Evolutionary conservation across 2,888 invertebrate species (phyloP).

Genomic region (Amiota mariae): DNA sequence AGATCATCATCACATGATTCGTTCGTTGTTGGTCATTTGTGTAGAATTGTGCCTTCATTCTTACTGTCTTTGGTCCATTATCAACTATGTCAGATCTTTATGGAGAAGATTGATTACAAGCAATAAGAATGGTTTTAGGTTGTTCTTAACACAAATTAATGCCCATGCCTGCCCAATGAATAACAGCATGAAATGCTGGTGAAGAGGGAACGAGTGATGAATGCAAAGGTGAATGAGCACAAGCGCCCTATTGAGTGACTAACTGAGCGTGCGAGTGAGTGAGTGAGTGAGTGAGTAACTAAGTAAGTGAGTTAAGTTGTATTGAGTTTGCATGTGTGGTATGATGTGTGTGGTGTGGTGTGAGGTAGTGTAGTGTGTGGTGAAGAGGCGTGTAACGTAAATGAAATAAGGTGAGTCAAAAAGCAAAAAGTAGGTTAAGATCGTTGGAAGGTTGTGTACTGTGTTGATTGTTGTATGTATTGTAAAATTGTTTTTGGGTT

Average conservation of each 20-base stretch:
- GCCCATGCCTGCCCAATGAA: not conserved
- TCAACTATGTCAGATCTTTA: not conserved
- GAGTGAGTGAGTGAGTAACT: not conserved
- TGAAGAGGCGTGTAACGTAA: too few relatives aligned
- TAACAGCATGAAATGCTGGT: not conserved
- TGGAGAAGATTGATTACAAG: constrained; percentile 22
- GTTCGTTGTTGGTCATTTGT: too few relatives aligned
- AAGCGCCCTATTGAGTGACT: not conserved
- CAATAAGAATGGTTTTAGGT: constrained; percentile 3
- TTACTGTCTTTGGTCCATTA: too few relatives aligned
- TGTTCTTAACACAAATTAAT: constrained; percentile 9
- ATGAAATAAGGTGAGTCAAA: too few relatives aligned
- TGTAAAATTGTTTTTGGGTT: too few relatives aligned
- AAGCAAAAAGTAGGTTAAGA: too few relatives aligned
- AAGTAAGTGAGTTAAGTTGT: not conserved
- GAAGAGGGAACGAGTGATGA: not conserved
- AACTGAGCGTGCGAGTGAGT: not conserved
- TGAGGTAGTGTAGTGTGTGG: too few relatives aligned
- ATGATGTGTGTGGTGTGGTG: not conserved
- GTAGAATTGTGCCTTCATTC: too few relatives aligned
- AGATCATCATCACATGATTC: constrained; percentile 10
- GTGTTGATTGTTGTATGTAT: too few relatives aligned
- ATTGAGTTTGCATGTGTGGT: not conserved
- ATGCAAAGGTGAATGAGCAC: not conserved
- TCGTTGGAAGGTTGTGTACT: too few relatives aligned